Percentiles rank a stretch among this genome's conserved stretches.
Conservation (phyloP, 2,888 invertebrate genomes). For the Conistra vaccinii region DNA sequence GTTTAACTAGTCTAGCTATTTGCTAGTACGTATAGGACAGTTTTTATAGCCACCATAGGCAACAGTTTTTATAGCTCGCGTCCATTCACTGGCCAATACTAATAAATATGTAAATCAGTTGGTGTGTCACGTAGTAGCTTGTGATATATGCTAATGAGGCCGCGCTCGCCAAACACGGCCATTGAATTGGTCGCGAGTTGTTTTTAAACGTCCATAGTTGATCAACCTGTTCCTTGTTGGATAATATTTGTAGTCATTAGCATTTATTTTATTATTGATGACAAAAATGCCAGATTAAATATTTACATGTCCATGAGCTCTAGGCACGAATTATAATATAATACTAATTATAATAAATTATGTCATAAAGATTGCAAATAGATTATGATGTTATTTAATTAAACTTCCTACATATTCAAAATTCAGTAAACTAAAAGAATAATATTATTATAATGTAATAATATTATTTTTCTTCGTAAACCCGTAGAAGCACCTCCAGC, state of each 20-base stretch:
- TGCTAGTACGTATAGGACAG: background rate
- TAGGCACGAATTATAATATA: conserved; percentile 12
- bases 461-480: background rate
- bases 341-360: conserved; percentile 12
- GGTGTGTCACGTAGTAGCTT: background rate
- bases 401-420: background rate
- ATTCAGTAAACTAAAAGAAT: background rate
- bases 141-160: conserved; percentile 7
- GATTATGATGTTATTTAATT: background rate
- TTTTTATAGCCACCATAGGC: background rate
- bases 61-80: background rate
- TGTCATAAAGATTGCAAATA: background rate
- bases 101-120: conserved; percentile 10
- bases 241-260: conserved; percentile 22
- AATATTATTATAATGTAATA: too few species aligned
- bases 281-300: conserved; percentile 3
- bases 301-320: conserved; percentile 11
- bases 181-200: conserved; percentile 7
- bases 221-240: conserved; percentile 26
- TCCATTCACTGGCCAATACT: conserved; percentile 17
- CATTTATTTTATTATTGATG: conserved; percentile 27
- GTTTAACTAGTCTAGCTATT: background rate
- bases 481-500: background rate
- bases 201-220: conserved; percentile 23
- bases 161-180: background rate